Evolutionary conservation across 2,113 vertebrate genomes (phyloP).

Genomic region (Phaethornis superciliosus): DNA sequence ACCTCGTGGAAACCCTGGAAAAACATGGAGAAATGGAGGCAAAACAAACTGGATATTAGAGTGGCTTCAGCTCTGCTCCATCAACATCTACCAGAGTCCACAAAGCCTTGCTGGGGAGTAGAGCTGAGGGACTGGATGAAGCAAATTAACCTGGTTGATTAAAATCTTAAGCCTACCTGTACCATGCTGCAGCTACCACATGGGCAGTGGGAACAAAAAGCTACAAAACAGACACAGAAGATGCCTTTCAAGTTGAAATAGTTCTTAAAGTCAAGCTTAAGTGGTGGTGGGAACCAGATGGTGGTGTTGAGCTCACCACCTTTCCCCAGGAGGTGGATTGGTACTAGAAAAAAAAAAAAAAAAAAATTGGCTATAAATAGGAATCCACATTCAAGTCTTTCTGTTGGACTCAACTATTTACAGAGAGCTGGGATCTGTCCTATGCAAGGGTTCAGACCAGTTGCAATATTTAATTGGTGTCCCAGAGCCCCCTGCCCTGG

Average conservation of each 20-base stretch:
- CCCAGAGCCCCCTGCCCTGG: not conserved
- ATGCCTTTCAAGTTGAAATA: not conserved
- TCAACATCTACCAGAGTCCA: not conserved
- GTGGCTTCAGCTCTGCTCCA: not conserved
- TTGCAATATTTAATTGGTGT: not conserved
- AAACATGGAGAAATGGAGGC: not conserved
- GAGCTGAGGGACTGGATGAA: not conserved
- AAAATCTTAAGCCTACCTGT: not conserved
- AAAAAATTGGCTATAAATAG: not conserved
- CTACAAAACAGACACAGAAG: not conserved
- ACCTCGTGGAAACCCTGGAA: not conserved
- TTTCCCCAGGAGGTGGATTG: not conserved
- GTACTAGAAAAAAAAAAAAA: not conserved
- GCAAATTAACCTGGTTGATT: not conserved
- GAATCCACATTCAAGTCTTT: not conserved
- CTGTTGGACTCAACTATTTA: not conserved
- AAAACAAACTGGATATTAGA: not conserved
- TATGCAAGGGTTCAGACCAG: not conserved
- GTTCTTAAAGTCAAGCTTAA: not conserved
- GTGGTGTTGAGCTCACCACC: fast-evolving
- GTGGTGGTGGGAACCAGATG: no score
- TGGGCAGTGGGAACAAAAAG: not conserved
- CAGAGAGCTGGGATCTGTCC: not conserved
- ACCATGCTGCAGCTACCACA: not conserved
- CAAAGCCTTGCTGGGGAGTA: not conserved